Evolutionary conservation across 2,797 vertebrate genomes (phyloP), one percentile per base, ranked within the genome.

Genomic region (Spea hammondii): DNA sequence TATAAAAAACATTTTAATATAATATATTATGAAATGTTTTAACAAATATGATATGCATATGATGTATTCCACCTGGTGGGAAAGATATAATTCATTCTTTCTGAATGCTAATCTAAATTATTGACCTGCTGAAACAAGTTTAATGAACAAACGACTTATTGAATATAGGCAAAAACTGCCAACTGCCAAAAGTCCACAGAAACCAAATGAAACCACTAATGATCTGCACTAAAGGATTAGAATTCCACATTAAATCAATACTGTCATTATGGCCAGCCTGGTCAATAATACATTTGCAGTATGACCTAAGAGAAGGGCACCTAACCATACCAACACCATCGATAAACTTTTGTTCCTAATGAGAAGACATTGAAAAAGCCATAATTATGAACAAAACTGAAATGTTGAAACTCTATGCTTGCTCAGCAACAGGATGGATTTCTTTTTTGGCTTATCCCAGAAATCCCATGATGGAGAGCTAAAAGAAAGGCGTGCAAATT

Each of bases 211-310:
- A 62, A 51, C 49, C 44, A 9, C 13, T 51, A 51, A 51, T 86
- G 77, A 74, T 59, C 66, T 84, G 53, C 83, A 86, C 81, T 82
- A 84, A 83, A 85, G 79, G 53, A 85, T 82, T 74, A 60, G 76
- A 82, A 87, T 87, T 85, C 83, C 85, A 83, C 84, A 79, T 55
- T 86, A 86, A 86, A 86, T 87, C 82, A 84, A 32, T 77, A 74
- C 57, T 86, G 84, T 84, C 81, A 62, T 4, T 9, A 14, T 12
- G 14, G 55, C 7, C n/a, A 62, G 5, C 9, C 84, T 68, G 83
- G 80, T 83, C 83, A 83, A 76, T 85, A 86, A 77, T 70, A 65
- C 46, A 53, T 69, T 74, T 74, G 64, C 17, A 13, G 11, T 13
- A 13, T 49, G 4, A 49, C 11, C 46, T 67, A 67, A 48, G 11